A percentile compares a stretch with the other conserved stretches of the same genome.
phyloP scores from a whole-genome alignment of 2,113 vertebrate species.

The Regulus satrapa region DNA sequence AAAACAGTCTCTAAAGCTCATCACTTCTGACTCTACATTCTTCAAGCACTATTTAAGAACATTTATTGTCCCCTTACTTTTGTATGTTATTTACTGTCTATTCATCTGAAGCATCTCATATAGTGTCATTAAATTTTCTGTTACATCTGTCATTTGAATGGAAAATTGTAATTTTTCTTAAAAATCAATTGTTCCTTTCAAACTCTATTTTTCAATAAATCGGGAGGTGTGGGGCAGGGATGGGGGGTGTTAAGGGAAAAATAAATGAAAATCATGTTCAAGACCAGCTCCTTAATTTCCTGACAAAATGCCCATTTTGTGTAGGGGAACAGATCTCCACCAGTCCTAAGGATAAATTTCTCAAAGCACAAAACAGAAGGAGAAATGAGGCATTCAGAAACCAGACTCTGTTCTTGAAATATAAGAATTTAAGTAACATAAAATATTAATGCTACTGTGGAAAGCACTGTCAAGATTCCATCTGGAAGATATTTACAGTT shows the following conservation, averaged over 20 bases:
- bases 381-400: not conserved
- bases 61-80: not conserved
- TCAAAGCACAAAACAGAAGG: not conserved
- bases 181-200: not conserved
- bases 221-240: too few relatives aligned
- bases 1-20: not conserved
- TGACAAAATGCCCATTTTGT: not conserved
- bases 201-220: not conserved
- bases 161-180: not conserved
- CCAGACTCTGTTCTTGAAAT: not conserved
- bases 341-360: not conserved
- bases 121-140: not conserved
- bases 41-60: not conserved
- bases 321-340: not conserved
- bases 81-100: not conserved
- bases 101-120: not conserved
- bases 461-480: not conserved
- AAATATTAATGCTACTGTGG: constrained; percentile 5
- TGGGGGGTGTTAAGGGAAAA: too few relatives aligned
- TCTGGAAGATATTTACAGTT: not conserved
- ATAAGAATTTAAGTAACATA: not conserved
- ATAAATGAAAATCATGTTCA: not conserved
- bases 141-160: not conserved
- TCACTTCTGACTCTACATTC: not conserved
- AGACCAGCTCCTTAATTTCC: not conserved